Base-by-base conservation (phyloP, 2,797 vertebrate species). In the Melanitta fusca region DNA sequence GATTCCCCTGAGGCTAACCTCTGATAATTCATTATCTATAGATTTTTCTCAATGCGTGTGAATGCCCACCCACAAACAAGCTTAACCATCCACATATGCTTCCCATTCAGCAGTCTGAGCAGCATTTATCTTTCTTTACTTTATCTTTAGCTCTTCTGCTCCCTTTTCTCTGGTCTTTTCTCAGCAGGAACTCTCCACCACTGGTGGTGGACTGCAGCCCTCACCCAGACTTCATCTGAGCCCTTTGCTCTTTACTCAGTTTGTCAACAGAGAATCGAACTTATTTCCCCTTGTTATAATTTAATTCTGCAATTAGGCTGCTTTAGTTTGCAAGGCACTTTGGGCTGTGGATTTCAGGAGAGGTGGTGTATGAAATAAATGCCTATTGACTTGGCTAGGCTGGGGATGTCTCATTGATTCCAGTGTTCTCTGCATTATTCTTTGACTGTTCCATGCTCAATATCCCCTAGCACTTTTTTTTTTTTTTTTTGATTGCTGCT, bases 301-400 rank as follows among this genome's bases (percentile, higher is more conserved):
- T 95, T 97, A 93, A 94, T 95, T 95, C 77, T 82, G 43, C 68
- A 75, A 56, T 93, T 95, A 80, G 47, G 30, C 89, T 89, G 20
- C 79, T 82, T 89, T 73, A 45, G 30, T 87, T 92, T 91, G 75
- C 81, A 86, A 85, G 80, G 58, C 58, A 75, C 65, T 96, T 91
- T 19, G 56, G 16, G 54, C 25, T 89, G 66, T 66, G 70, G 73
- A 86, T 93, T 95, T 91, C 70, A 87, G 61, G 69, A 86, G 56
- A 84, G 80, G 53, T 53, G 58, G n/a, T 47, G 45, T 79, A 62
- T 8, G 13, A 84, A 93, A 86, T 79, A 75, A 90, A 79, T 66
- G 39, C 79, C 73, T 84, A 73, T 90, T 90, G 82, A 86, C 86
- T 82, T 83, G 64, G 57, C 70, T 91, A 77, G 39, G 36, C 62